Percentiles rank a stretch among this genome's conserved stretches.
These are phyloP conservation scores for Nannoperca obscura DNA, from an alignment of 2,797 vertebrate species.

Conservation along the genomic window DNA sequence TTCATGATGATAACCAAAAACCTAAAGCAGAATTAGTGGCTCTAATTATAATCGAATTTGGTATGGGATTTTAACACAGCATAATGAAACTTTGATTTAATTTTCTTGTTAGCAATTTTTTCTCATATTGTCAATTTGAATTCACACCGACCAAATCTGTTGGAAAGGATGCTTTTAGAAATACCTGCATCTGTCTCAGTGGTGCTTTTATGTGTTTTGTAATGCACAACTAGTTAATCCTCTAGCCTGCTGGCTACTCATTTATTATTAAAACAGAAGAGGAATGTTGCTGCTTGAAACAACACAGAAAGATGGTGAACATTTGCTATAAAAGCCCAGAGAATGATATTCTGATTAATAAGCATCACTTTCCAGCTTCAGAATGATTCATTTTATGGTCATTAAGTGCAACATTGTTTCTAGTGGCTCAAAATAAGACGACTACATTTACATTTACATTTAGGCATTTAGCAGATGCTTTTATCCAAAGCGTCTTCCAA, in stretches of 20 bases:
- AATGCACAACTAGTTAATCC: not conserved
- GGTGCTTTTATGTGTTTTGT: conserved; percentile 14
- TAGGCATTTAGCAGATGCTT: no score
- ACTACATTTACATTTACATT: no score
- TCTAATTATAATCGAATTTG: not conserved
- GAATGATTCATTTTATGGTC: not conserved
- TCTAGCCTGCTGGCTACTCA: not conserved
- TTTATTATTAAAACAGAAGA: conserved; percentile 10
- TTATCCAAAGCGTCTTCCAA: no score
- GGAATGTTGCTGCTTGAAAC: not conserved
- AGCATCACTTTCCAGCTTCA: not conserved
- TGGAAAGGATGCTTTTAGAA: not conserved
- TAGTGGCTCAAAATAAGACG: not conserved
- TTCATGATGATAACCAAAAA: not conserved
- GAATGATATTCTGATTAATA: not conserved
- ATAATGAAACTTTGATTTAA: conserved; percentile 1
- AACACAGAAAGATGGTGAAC: not conserved
- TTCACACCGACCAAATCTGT: not conserved
- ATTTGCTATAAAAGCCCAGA: not conserved
- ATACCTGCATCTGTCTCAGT: not conserved
- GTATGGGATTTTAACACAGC: not conserved
- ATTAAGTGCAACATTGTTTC: not conserved
- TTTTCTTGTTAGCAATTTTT: not conserved
- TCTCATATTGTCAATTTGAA: not conserved
- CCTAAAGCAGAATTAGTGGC: not conserved